Conservation (phyloP, 2,113 vertebrate species). For the Aptenodytes forsteri region DNA sequence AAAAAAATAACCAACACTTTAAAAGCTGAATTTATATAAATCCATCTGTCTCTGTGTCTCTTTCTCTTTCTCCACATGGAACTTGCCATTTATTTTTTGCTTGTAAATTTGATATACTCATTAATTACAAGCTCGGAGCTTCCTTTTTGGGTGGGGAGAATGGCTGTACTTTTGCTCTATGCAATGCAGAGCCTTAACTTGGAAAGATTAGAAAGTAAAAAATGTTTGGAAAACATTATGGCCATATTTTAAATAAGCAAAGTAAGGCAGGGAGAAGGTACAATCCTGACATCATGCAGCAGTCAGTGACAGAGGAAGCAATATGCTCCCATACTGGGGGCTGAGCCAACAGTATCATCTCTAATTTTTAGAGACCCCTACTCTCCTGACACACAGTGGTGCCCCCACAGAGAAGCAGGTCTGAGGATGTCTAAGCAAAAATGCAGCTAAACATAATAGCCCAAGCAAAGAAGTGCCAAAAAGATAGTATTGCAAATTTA, state of each 20-base stretch:
- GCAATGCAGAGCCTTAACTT: not conserved
- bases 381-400: not conserved
- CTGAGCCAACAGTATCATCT: not conserved
- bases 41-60: not conserved
- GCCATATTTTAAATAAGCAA: not conserved
- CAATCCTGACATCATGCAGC: not conserved
- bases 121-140: not conserved
- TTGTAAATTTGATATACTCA: not conserved
- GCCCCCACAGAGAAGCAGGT: not conserved
- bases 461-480: not conserved
- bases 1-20: not conserved
- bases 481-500: not conserved
- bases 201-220: not conserved
- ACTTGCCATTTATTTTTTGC: conserved; percentile 4
- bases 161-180: not conserved
- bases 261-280: not conserved
- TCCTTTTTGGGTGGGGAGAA: not conserved
- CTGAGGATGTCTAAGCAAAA: not conserved
- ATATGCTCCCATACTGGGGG: not conserved
- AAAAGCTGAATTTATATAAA: conserved; percentile 33
- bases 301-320: not conserved
- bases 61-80: not conserved
- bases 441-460: not conserved
- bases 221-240: not conserved
- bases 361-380: not conserved